These are phyloP conservation scores for Palloptera scutellata DNA, from an alignment of 2,888 invertebrate species.

Conservation along the genomic window DNA sequence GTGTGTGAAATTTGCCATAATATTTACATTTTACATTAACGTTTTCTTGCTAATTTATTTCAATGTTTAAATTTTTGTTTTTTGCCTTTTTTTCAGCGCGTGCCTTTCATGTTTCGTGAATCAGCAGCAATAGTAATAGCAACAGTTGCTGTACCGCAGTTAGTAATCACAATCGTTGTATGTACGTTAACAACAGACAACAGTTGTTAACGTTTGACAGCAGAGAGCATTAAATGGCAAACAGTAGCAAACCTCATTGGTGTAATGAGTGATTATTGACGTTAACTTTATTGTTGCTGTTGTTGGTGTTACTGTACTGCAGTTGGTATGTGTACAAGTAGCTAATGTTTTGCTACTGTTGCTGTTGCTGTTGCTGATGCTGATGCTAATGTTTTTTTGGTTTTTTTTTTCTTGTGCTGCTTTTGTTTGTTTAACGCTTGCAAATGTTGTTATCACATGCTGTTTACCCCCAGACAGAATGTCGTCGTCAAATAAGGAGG, in stretches of 20 bases:
- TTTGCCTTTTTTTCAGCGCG: slow-evolving; percentile 7
- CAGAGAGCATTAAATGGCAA: slow-evolving; percentile 5
- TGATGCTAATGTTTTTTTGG: slow-evolving; percentile 29
- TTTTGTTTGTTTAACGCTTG: slow-evolving; percentile 22
- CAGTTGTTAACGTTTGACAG: neutral
- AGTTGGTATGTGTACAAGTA: neutral
- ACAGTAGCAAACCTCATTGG: neutral
- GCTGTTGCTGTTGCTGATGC: slow-evolving; percentile 16
- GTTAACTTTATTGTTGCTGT: neutral
- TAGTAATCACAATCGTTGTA: neutral
- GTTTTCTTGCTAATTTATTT: slow-evolving; percentile 5
- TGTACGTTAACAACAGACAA: no score
- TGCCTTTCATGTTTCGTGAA: neutral
- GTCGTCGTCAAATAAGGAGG: neutral
- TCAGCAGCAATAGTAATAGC: neutral
- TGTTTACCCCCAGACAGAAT: slow-evolving; percentile 40
- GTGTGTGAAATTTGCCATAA: slow-evolving; percentile 9
- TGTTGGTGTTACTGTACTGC: neutral
- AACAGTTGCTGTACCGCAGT: neutral
- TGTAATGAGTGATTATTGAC: slow-evolving; percentile 1
- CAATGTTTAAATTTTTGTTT: neutral
- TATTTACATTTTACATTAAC: slow-evolving; percentile 7
- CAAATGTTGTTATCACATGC: slow-evolving; percentile 37
- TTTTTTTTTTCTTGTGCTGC: slow-evolving; percentile 16
- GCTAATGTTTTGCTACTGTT: slow-evolving; percentile 5